A percentile compares a stretch with the other conserved stretches of the same genome.
Evolutionary conservation across 2,888 invertebrate species (phyloP).

Genomic region (Campopleginae sp.): DNA sequence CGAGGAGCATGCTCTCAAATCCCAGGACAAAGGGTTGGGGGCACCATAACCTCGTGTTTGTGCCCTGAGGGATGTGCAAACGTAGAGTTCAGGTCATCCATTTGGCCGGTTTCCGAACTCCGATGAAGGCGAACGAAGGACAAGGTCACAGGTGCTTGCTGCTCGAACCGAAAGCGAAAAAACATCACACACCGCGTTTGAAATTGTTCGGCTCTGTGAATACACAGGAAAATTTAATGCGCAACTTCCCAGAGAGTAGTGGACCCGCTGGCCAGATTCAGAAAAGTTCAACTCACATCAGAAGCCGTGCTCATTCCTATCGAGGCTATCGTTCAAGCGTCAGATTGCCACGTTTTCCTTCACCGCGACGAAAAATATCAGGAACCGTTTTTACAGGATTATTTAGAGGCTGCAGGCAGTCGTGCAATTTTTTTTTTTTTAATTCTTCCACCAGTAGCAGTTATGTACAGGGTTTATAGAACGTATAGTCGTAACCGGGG

Average conservation of each 20-base stretch:
- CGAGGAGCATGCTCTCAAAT: background rate
- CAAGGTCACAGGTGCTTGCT: constrained; percentile 70
- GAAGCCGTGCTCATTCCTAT: background rate
- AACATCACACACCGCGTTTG: background rate
- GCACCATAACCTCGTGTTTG: background rate
- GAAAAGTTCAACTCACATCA: background rate
- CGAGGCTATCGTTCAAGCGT: background rate
- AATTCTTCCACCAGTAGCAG: constrained; percentile 16
- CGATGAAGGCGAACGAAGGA: constrained; percentile 70
- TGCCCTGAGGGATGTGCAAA: constrained; percentile 8
- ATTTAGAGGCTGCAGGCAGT: constrained; percentile 15
- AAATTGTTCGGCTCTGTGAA: background rate
- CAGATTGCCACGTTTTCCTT: constrained; percentile 17
- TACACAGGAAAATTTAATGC: background rate
- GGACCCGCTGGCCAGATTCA: background rate
- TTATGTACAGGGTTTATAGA: constrained; percentile 19
- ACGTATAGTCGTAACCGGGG: constrained; percentile 24
- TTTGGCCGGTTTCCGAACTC: constrained; percentile 7
- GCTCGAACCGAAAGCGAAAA: background rate
- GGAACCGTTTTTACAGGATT: constrained; percentile 16
- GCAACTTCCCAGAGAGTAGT: constrained; percentile 7
- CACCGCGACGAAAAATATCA: background rate
- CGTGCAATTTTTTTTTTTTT: constrained; percentile 40
- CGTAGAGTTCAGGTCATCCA: constrained; percentile 16
- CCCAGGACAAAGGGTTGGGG: constrained; percentile 6